Percentiles rank a stretch among this genome's conserved stretches.
Evolutionary conservation across 2,888 invertebrate genomes (phyloP).

Genomic region (Hypsopygia costalis): DNA sequence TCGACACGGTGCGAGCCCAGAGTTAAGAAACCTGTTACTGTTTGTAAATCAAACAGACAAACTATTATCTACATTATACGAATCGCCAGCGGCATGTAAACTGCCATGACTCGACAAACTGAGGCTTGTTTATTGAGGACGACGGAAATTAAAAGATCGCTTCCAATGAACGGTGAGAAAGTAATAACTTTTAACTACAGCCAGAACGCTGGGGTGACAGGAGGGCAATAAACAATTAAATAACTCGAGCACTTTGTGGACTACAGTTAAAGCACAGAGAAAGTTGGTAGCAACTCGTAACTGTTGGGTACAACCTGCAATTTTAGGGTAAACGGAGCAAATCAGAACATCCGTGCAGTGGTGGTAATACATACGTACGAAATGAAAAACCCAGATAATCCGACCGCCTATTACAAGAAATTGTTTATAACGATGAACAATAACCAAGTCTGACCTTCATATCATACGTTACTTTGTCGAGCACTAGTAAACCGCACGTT

Average conservation of each 20-base stretch:
- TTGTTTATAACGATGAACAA: constrained; percentile 36
- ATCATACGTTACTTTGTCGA: constrained; percentile 39
- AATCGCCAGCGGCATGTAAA: constrained; percentile 14
- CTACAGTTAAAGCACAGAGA: constrained; percentile 41
- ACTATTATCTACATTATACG: constrained; percentile 24
- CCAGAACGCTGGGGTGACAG: constrained; percentile 11
- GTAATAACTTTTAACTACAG: constrained; percentile 9
- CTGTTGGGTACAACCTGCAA: constrained; percentile 45
- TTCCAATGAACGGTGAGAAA: constrained; percentile 24
- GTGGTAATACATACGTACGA: constrained; percentile 4
- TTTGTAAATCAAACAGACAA: constrained; percentile 34
- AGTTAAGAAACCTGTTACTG: constrained; percentile 40
- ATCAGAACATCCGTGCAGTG: constrained; percentile 38
- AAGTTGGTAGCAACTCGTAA: constrained; percentile 46
- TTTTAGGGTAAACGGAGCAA: constrained; percentile 57
- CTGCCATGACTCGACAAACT: constrained; percentile 1
- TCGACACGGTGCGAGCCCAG: constrained; percentile 31
- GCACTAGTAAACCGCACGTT: too few species aligned
- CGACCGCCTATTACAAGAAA: constrained; percentile 5
- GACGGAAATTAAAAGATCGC: constrained; percentile 20
- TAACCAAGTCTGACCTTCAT: constrained; percentile 57
- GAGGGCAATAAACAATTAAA: constrained; percentile 29
- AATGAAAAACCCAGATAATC: background rate
- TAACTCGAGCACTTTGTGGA: constrained; percentile 23
- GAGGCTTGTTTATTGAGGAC: constrained; percentile 26